Evolutionary conservation across 1,140 invertebrate genomes (phyloP).

Genomic region (Drosophila nigromelanica): DNA sequence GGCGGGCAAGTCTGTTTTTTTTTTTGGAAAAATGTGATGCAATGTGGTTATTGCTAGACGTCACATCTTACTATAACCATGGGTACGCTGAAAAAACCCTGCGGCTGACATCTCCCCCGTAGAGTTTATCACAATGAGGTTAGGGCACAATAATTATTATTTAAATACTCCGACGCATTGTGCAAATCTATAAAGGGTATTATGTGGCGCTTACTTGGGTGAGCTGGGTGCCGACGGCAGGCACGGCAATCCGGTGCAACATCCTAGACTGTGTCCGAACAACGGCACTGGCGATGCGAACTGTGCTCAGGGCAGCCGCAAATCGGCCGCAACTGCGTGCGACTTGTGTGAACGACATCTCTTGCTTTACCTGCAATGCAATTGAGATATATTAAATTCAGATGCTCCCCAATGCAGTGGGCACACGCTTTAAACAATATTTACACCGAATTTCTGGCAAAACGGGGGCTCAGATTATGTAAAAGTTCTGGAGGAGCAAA

Average conservation of each 20-base stretch:
- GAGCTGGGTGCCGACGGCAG: constrained; percentile 60
- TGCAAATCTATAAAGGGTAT: background rate
- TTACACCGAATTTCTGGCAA: constrained; percentile 64
- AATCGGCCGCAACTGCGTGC: constrained; percentile 77
- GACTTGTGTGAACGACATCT: constrained; percentile 80
- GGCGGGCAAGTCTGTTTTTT: constrained; percentile 17
- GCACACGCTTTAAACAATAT: constrained; percentile 47
- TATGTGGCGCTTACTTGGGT: constrained; percentile 67
- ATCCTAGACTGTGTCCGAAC: constrained; percentile 68
- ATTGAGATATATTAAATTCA: constrained; percentile 25
- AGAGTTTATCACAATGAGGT: constrained; percentile 62
- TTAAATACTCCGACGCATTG: background rate
- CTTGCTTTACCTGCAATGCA: constrained; percentile 47
- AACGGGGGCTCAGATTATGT: constrained; percentile 68
- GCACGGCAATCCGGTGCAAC: constrained; percentile 70
- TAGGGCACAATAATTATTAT: constrained; percentile 46
- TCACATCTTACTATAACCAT: background rate
- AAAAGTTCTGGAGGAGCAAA: constrained; percentile 74
- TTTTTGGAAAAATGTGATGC: constrained; percentile 58
- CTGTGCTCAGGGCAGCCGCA: constrained; percentile 65
- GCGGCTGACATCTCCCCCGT: background rate
- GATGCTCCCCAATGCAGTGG: background rate
- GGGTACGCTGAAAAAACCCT: background rate
- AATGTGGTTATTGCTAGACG: constrained; percentile 20
- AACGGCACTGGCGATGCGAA: constrained; percentile 54